These are phyloP conservation scores for Typhlichthys subterraneus DNA, from an alignment of 2,797 vertebrate genomes.

Conservation along the genomic window DNA sequence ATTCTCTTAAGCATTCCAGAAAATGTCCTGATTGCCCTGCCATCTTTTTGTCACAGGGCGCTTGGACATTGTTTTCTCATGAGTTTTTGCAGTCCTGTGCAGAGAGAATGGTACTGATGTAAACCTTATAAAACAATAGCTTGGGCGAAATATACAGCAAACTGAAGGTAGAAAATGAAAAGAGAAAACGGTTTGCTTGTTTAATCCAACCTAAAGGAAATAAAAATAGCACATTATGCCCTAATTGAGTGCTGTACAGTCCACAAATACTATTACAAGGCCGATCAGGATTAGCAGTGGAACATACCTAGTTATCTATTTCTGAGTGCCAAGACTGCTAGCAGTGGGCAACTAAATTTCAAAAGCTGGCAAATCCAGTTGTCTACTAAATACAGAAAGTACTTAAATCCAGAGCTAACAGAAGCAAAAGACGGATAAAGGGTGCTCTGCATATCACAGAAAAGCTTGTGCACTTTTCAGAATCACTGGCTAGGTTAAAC, in stretches of 20 bases:
- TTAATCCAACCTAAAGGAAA: conserved; percentile 86
- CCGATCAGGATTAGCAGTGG: conserved; percentile 85
- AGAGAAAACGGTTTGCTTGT: conserved; percentile 75
- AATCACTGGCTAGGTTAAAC: conserved; percentile 89
- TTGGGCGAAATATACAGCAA: conserved; percentile 61
- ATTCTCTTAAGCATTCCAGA: conserved; percentile 80
- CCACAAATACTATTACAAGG: conserved; percentile 88
- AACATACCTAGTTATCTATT: conserved; percentile 89
- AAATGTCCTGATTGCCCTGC: conserved; percentile 77
- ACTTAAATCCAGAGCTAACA: conserved; percentile 87
- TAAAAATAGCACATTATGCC: conserved; percentile 86
- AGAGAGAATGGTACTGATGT: conserved; percentile 57
- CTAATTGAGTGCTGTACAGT: conserved; percentile 85
- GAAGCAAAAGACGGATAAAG: conserved; percentile 88
- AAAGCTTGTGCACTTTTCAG: conserved; percentile 87
- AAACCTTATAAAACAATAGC: conserved; percentile 73
- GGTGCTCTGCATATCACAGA: conserved; percentile 85
- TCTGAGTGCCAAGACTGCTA: conserved; percentile 84
- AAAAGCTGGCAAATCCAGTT: conserved; percentile 91
- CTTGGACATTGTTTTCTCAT: conserved; percentile 77
- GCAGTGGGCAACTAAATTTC: conserved; percentile 88
- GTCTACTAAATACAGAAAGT: conserved; percentile 90
- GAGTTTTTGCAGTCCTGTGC: conserved; percentile 68
- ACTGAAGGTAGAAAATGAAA: conserved; percentile 61
- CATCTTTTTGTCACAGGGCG: conserved; percentile 71